Evolutionary conservation across 1,140 invertebrate genomes (phyloP).

Genomic region (Pygmarrhopalites habei): DNA sequence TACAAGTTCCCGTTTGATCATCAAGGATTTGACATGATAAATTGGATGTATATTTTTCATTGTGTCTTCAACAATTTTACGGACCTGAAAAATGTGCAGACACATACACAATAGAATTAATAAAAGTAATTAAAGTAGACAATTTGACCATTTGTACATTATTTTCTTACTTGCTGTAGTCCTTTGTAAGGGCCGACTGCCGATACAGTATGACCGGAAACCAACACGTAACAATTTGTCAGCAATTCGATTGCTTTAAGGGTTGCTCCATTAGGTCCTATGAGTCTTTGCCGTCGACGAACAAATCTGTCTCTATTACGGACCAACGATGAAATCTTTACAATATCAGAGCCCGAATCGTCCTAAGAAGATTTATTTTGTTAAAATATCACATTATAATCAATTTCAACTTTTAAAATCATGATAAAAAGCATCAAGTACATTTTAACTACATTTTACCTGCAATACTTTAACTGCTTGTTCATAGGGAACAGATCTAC

Average conservation of each 20-base stretch:
- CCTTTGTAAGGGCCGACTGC: conserved; percentile 93
- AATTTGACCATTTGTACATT: too few species aligned
- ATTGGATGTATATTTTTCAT: conserved; percentile 99
- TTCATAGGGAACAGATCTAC: conserved; percentile 93
- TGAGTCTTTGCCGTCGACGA: conserved; percentile 85
- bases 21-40: conserved; percentile 95
- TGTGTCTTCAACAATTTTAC: conserved; percentile 89
- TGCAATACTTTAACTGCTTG: conserved; percentile 71
- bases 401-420: too few species aligned
- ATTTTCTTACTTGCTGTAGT: conserved; percentile 71
- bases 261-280: conserved; percentile 94
- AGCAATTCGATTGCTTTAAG: conserved; percentile 95
- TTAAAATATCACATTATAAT: too few species aligned
- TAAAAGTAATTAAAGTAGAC: background rate
- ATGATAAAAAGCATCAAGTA: too few species aligned
- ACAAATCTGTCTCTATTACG: conserved; percentile 92
- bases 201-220: conserved; percentile 97
- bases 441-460: conserved; percentile 20
- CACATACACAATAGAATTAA: background rate
- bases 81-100: conserved; percentile 55
- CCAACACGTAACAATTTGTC: conserved; percentile 95
- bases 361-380: conserved; percentile 55
- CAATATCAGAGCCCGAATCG: conserved; percentile 88
- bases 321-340: conserved; percentile 89
- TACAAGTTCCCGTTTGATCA: conserved; percentile 93